Conservation (phyloP, 2,888 invertebrate species). For the Diogma glabrata region DNA sequence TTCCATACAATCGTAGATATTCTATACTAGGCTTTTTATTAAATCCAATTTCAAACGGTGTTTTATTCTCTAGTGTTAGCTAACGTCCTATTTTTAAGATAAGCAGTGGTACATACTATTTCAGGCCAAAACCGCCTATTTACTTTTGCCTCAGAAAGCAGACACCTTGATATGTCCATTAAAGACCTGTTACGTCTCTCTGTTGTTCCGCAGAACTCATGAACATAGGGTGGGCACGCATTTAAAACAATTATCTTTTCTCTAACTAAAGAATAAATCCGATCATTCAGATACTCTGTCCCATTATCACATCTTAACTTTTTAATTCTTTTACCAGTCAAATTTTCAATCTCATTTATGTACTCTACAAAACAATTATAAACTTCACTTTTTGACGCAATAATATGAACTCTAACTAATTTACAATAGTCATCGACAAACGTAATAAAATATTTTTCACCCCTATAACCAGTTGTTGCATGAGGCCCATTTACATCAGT, state of each 20-base stretch:
- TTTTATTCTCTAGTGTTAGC: not conserved
- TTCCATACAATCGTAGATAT: not conserved
- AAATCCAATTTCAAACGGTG: not conserved
- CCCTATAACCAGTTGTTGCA: slow-evolving; percentile 12
- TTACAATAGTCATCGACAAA: slow-evolving; percentile 20
- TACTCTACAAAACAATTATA: slow-evolving; percentile 18
- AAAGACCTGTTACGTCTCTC: slow-evolving; percentile 19
- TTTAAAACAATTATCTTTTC: slow-evolving; percentile 19
- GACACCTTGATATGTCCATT: slow-evolving; percentile 19
- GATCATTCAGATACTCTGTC: slow-evolving; percentile 17
- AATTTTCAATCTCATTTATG: slow-evolving; percentile 19
- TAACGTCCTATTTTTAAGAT: not conserved
- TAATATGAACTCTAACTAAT: slow-evolving; percentile 16
- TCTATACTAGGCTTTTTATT: not conserved
- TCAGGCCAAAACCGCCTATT: slow-evolving; percentile 9
- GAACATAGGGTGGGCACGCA: slow-evolving; percentile 20
- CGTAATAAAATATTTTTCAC: slow-evolving; percentile 20
- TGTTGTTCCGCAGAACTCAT: slow-evolving; percentile 21
- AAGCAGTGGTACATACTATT: not conserved
- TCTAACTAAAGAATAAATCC: slow-evolving; percentile 1
- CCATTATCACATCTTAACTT: slow-evolving; percentile 20
- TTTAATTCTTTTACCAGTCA: slow-evolving; percentile 16
- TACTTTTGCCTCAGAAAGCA: slow-evolving; percentile 12
- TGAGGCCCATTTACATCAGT: slow-evolving; percentile 14
- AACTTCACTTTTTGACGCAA: slow-evolving; percentile 18